Percentiles rank a stretch among this genome's conserved stretches.
Conservation (phyloP, 2,888 invertebrate genomes). For the Lochmaea crataegi region DNA sequence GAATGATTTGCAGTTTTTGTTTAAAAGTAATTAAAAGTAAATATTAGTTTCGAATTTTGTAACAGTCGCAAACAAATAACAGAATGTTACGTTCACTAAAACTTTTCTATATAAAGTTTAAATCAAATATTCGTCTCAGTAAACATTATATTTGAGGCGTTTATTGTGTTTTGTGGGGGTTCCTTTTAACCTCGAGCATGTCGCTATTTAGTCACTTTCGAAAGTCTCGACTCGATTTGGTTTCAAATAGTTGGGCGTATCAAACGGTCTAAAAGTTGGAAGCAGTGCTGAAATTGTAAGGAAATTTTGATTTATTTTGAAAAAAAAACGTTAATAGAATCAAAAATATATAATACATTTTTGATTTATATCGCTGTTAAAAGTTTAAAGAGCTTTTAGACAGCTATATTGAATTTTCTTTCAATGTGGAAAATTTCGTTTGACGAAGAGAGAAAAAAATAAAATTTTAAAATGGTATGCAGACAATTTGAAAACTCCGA, state of each 20-base stretch:
- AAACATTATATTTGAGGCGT: conserved; percentile 1
- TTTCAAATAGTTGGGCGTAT: not conserved
- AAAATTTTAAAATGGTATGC: too few species aligned
- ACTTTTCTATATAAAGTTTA: not conserved
- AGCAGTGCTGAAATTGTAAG: not conserved
- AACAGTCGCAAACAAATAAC: not conserved
- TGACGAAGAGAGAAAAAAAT: too few species aligned
- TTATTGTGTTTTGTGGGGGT: not conserved
- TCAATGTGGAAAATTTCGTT: too few species aligned
- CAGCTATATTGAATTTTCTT: too few species aligned
- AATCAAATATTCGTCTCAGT: not conserved
- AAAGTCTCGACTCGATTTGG: not conserved
- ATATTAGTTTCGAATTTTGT: too few species aligned
- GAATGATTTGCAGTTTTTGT: not conserved
- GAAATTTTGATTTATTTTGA: conserved; percentile 4
- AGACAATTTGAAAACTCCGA: too few species aligned
- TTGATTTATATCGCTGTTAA: not conserved
- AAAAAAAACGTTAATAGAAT: not conserved
- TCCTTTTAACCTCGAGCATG: not conserved
- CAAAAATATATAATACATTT: not conserved
- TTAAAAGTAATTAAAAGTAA: too few species aligned
- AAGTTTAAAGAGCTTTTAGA: not conserved
- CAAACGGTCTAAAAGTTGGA: not conserved
- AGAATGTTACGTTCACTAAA: not conserved
- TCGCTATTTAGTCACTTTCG: conserved; percentile 8